A percentile compares a stretch with the other conserved stretches of the same genome.
Conservation (phyloP, 2,113 vertebrate genomes). For the Leptobrachium leishanense region DNA sequence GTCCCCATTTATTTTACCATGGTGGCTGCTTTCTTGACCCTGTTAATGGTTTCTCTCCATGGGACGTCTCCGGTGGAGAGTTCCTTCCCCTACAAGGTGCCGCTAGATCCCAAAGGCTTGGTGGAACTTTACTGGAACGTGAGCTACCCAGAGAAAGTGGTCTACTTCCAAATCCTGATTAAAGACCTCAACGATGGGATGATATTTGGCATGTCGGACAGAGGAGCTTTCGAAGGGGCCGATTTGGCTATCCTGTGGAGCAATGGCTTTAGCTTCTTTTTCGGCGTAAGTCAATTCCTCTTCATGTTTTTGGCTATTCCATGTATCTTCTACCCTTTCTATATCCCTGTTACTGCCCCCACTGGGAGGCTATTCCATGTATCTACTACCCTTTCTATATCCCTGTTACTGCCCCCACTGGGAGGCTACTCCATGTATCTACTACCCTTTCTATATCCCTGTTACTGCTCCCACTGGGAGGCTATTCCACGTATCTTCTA, state of each 20-base stretch:
- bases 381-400: too few species aligned
- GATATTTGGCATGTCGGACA: conserved; percentile 89
- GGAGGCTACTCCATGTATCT: too few species aligned
- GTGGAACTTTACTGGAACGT: conserved; percentile 89
- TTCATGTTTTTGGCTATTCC: too few species aligned
- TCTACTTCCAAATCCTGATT: conserved; percentile 77
- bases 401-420: too few species aligned
- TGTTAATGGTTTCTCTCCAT: conserved; percentile 85
- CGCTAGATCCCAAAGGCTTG: conserved; percentile 76
- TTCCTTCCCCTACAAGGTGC: conserved; percentile 77
- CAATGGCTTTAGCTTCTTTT: conserved; percentile 73
- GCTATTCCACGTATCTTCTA: too few species aligned
- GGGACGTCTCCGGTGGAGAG: conserved; percentile 51
- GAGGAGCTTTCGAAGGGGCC: conserved; percentile 78
- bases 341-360: too few species aligned
- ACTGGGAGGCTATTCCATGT: too few species aligned
- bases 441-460: too few species aligned
- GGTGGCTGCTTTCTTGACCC: conserved; percentile 78
- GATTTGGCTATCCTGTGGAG: conserved; percentile 89
- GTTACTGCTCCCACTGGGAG: too few species aligned
- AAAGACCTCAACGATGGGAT: conserved; percentile 70
- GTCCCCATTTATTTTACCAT: conserved; percentile 86
- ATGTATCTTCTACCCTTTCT: too few species aligned
- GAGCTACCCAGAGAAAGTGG: conserved; percentile 72
- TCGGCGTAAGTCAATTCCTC: conserved; percentile 74